Evolutionary conservation across 1,140 invertebrate species (phyloP), one percentile per base, ranked within the genome.

Genomic region (Stenopsyche tienmushanensis): DNA sequence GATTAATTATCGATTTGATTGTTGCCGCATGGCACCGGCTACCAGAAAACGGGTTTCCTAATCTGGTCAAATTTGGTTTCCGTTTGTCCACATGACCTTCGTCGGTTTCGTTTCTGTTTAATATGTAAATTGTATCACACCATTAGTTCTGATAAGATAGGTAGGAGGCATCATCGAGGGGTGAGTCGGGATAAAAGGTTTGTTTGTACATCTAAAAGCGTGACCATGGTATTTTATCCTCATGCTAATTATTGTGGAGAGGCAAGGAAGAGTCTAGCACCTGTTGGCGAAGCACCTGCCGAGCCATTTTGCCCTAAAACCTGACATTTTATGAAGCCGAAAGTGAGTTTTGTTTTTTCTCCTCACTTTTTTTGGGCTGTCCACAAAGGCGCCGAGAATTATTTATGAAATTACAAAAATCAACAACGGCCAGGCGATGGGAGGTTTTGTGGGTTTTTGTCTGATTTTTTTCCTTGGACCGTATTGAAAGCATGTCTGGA

Each of bases 331-430:
- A 18, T 50, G 3, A 13, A 13, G 47, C 3, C 52, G n/a, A n/a
- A n/a, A n/a, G n/a, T n/a, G n/a, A 15, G 15, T 24, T 25, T 1
- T 13, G 9, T 55, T 34, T 63, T 52, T 64, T 50, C 42, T n/a
- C 18, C 21, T n/a, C 18, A 47, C 53, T 58, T 60, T 62, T 49
- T 39, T 45, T 55, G 34, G 1, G 29, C 25, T 64, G 64, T 66
- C 62, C 20, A 63, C 67, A 69, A 69, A 69, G 64, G 67, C 67
- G 64, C 67, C 67, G 67, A 59, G 45, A 49, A 60, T 60, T 69
- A 66, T 69, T 69, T 69, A 69, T 62, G 60, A 64, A 65, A 69
- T 69, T 69, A 69, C 54, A 41, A 66, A 69, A 69, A 69, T 64
- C 67, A 69, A 69, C 67, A 69, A 25, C 10, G 52, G 58, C 5